Evolutionary conservation across 2,113 vertebrate species (phyloP).

Genomic region (Pongo abelii): DNA sequence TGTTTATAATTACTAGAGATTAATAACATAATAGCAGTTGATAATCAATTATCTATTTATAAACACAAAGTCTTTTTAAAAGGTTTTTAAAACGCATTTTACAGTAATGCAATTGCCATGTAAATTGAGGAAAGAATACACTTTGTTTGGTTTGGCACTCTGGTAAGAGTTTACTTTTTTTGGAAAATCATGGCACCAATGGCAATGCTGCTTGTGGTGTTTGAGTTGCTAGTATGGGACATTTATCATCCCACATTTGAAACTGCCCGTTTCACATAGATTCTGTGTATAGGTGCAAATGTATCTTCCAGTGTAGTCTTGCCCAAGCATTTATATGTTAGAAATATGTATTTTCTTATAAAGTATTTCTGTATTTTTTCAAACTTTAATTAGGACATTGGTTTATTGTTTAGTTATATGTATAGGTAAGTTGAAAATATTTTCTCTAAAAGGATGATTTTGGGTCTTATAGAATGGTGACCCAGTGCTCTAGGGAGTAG

Average conservation of each 20-base stretch:
- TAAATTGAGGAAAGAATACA: neutral
- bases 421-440: neutral
- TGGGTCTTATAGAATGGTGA: neutral
- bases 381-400: neutral
- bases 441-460: neutral
- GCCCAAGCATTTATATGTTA: neutral
- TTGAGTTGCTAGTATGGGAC: neutral
- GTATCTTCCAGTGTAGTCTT: neutral
- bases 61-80: neutral
- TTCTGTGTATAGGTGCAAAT: neutral
- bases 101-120: neutral
- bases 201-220: neutral
- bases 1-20: neutral
- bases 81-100: neutral
- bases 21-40: neutral
- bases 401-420: slow-evolving; percentile 4
- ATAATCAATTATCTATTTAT: neutral
- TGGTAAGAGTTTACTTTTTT: neutral
- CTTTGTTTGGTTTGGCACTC: neutral
- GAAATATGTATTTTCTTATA: slow-evolving; percentile 2
- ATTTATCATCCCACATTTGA: neutral
- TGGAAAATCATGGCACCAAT: neutral
- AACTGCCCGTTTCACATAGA: neutral
- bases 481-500: neutral
- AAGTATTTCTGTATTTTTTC: neutral